phyloP scores from a whole-genome alignment of 2,797 vertebrate genomes.

The Gymnopithys bicolor region DNA sequence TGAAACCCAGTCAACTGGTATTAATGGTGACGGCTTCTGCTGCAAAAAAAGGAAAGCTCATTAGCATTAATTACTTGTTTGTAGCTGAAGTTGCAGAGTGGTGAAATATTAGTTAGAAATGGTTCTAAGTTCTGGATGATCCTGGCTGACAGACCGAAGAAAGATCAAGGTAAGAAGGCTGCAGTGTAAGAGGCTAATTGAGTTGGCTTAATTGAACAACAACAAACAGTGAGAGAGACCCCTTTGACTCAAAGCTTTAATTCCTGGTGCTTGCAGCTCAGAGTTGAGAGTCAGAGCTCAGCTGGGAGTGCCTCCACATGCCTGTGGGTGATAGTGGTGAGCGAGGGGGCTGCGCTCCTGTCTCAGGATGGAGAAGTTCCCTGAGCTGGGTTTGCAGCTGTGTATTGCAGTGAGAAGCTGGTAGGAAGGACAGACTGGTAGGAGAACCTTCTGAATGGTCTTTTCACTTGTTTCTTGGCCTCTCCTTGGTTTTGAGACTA shows the following conservation, averaged over 20 bases:
- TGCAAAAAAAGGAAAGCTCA: conserved; percentile 27
- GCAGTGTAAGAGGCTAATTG: conserved; percentile 25
- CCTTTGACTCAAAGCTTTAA: neutral
- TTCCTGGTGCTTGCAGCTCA: neutral
- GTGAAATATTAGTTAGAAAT: conserved; percentile 50
- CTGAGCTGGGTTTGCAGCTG: neutral
- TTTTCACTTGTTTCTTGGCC: neutral
- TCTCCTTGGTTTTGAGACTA: neutral
- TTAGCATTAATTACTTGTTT: conserved; percentile 70
- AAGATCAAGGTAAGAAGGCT: conserved; percentile 27
- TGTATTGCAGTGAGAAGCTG: neutral
- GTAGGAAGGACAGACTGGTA: neutral
- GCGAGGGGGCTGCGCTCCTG: neutral
- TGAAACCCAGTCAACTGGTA: conserved; percentile 64
- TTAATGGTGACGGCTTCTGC: conserved; percentile 56
- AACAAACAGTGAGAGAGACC: neutral
- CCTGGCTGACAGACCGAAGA: conserved; percentile 39
- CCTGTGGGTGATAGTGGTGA: neutral
- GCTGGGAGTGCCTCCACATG: neutral
- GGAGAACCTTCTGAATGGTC: neutral
- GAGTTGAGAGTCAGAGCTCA: neutral
- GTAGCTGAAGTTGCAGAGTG: conserved; percentile 41
- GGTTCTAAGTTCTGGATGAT: conserved; percentile 20
- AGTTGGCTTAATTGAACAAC: conserved; percentile 44
- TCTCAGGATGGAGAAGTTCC: accelerated